Evolutionary conservation across 2,113 vertebrate species (phyloP).

Genomic region (Oenanthe oenanthe): DNA sequence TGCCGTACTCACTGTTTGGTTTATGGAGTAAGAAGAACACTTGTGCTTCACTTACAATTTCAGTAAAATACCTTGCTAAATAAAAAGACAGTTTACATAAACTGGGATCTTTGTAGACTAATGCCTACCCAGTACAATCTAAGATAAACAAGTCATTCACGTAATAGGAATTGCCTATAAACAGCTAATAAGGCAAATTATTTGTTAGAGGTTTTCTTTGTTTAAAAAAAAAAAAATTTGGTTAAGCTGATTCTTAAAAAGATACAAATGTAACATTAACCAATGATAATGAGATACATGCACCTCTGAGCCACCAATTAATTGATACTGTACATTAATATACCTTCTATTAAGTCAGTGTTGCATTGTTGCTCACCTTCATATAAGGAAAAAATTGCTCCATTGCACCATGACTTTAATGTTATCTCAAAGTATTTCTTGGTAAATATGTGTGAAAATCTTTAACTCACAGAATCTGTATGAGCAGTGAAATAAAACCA

Average conservation of each 20-base stretch:
- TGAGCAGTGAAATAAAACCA: not conserved
- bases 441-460: not conserved
- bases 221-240: not conserved
- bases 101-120: not conserved
- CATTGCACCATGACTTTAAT: not conserved
- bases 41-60: not conserved
- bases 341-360: not conserved
- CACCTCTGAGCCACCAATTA: not conserved
- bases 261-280: not conserved
- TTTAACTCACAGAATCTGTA: not conserved
- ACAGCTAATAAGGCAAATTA: not conserved
- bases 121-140: not conserved
- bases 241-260: not conserved
- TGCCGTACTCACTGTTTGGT: not conserved
- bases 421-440: not conserved
- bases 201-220: not conserved
- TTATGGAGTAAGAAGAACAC: not conserved
- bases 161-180: not conserved
- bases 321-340: not conserved
- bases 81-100: not conserved
- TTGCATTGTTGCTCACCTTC: not conserved
- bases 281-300: not conserved
- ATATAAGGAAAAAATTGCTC: not conserved
- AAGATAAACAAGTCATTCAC: not conserved
- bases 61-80: not conserved